Conservation (phyloP, 2,797 vertebrate genomes). For the Microctenopoma lineatum region DNA sequence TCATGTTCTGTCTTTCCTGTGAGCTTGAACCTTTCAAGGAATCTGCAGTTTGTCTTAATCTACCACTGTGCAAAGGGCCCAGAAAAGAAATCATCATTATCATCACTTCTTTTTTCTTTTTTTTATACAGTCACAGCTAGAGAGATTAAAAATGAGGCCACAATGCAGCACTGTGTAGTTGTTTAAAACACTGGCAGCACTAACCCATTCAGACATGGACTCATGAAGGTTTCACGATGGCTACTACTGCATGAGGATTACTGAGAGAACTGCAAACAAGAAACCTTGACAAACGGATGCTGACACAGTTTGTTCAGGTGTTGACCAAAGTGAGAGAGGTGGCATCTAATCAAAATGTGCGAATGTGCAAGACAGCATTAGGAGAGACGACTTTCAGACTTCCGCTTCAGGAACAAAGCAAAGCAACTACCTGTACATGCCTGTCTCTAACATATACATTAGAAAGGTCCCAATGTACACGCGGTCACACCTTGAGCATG, state of each 20-base stretch:
- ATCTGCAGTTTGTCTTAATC: constrained; percentile 7
- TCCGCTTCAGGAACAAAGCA: constrained; percentile 1
- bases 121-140: background rate
- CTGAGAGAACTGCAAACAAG: constrained; percentile 2
- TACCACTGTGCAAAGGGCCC: background rate
- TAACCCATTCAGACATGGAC: background rate
- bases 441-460: background rate
- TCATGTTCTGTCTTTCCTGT: background rate
- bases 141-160: background rate
- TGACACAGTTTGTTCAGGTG: background rate
- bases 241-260: background rate
- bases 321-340: background rate
- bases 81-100: background rate
- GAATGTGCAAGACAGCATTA: background rate
- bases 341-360: background rate
- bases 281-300: background rate
- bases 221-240: background rate
- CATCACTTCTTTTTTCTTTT: background rate
- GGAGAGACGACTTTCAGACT: background rate
- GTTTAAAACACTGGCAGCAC: background rate
- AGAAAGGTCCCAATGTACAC: background rate
- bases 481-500: constrained; percentile 68
- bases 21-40: background rate
- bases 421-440: background rate
- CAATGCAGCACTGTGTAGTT: background rate